phyloP scores from a whole-genome alignment of 2,113 vertebrate genomes.

The Willisornis vidua region DNA sequence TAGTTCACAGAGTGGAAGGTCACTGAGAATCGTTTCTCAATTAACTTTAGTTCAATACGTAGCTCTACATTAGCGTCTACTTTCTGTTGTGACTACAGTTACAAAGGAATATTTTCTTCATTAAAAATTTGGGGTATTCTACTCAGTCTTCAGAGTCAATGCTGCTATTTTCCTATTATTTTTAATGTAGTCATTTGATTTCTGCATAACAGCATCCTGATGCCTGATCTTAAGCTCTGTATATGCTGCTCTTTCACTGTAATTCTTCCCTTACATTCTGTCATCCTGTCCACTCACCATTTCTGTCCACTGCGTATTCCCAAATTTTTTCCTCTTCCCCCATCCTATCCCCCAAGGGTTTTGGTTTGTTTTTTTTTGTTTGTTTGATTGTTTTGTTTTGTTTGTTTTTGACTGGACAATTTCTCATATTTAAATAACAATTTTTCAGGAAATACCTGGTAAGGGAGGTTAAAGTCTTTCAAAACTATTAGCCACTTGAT shows the following conservation, averaged over 20 bases:
- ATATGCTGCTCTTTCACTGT: background rate
- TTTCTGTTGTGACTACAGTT: background rate
- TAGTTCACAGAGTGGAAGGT: background rate
- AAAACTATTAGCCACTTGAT: background rate
- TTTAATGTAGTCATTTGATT: background rate
- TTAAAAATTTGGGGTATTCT: background rate
- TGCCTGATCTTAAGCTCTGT: background rate
- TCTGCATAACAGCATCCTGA: background rate
- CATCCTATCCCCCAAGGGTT: rapidly evolving
- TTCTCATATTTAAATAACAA: background rate
- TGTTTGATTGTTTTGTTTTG: background rate
- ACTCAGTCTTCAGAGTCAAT: background rate
- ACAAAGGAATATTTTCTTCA: rapidly evolving
- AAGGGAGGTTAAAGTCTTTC: background rate
- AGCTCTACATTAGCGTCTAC: background rate
- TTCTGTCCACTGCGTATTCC: background rate
- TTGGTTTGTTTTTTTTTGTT: background rate
- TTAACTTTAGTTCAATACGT: background rate
- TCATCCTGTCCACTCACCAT: background rate
- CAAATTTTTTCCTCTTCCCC: background rate
- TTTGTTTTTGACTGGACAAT: background rate
- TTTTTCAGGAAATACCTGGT: background rate
- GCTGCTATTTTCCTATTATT: background rate
- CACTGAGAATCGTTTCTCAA: background rate
- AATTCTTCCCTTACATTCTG: background rate